Evolutionary conservation across 2,797 vertebrate species (phyloP).

Genomic region (Ctenopoma multispine): DNA sequence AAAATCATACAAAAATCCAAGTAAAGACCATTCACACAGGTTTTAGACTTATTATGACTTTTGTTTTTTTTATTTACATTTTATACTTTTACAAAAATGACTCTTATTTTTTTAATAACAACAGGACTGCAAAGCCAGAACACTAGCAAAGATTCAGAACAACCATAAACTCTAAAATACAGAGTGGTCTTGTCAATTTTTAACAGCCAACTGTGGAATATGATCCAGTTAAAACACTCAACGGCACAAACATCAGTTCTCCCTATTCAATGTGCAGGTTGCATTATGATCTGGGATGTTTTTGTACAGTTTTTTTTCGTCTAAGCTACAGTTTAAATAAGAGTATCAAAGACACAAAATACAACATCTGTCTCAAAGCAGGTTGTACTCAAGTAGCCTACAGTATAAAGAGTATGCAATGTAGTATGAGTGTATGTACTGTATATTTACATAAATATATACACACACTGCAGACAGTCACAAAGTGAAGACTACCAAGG

Average conservation of each 20-base stretch:
- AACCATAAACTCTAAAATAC: constrained; percentile 70
- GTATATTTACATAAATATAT: constrained; percentile 84
- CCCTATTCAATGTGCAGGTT: constrained; percentile 63
- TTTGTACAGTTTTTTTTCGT: constrained; percentile 58
- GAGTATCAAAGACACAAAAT: constrained; percentile 95
- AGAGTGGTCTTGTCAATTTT: constrained; percentile 68
- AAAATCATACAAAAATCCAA: neutral
- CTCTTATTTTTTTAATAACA: constrained; percentile 58
- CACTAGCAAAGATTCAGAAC: constrained; percentile 76
- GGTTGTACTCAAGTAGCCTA: constrained; percentile 84
- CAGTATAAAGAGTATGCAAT: constrained; percentile 93
- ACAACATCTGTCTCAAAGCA: constrained; percentile 87
- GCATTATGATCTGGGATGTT: constrained; percentile 64
- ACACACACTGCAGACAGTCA: constrained; percentile 89
- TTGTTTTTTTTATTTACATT: constrained; percentile 75
- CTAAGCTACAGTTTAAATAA: constrained; percentile 88
- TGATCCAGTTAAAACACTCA: constrained; percentile 79
- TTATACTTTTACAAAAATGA: constrained; percentile 79
- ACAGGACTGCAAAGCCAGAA: constrained; percentile 79
- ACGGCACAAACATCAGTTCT: constrained; percentile 69
- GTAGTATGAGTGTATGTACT: constrained; percentile 78
- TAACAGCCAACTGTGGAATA: constrained; percentile 69
- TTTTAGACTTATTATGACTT: constrained; percentile 38
- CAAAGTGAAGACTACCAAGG: constrained; percentile 90
- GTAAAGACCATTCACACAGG: constrained; percentile 2